Conservation (phyloP, 2,888 invertebrate species). For the Maniola hyperantus region DNA sequence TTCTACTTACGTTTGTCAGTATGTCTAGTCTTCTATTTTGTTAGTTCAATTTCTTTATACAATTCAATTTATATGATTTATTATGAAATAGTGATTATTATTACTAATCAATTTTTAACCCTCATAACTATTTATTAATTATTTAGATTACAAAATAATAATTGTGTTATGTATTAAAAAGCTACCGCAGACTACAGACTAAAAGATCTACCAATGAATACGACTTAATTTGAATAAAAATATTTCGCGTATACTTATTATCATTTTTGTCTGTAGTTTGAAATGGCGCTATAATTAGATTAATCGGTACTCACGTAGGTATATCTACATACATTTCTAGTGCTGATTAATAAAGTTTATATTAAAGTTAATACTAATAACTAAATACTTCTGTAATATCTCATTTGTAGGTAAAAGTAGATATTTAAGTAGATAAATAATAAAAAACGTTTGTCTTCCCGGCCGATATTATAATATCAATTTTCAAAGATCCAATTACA, state of each 20-base stretch:
- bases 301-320: not conserved
- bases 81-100: not conserved
- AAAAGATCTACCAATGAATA: not conserved
- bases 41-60: constrained; percentile 16
- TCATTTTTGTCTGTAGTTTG: not conserved
- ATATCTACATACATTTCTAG: not conserved
- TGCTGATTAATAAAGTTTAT: not conserved
- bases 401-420: constrained; percentile 27
- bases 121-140: not conserved
- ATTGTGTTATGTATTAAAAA: not conserved
- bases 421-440: constrained; percentile 39
- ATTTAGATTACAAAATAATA: not conserved
- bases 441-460: constrained; percentile 45
- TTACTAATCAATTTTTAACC: not conserved
- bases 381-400: constrained; percentile 5
- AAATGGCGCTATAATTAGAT: not conserved
- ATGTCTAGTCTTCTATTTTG: constrained; percentile 29
- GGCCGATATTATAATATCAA: constrained; percentile 44
- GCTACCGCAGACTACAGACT: not conserved
- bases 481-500: no score
- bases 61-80: not conserved
- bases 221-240: no score
- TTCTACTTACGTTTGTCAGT: constrained; percentile 27
- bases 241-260: no score
- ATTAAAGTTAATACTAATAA: not conserved